Base-by-base conservation (phyloP, 2,888 invertebrate species). In the Synanthedon vespiformis region DNA sequence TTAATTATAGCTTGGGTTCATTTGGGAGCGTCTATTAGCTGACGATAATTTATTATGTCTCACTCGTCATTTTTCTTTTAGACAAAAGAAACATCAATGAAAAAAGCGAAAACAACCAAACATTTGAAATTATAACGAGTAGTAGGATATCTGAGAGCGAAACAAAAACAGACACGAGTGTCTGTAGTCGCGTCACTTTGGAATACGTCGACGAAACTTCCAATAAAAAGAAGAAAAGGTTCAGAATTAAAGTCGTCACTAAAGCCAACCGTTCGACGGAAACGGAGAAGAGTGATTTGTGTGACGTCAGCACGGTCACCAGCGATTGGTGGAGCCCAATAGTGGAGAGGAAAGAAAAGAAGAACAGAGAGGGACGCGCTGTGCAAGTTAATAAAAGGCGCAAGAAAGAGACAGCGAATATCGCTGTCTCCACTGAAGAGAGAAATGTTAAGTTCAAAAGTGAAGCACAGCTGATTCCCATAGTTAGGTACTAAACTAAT, bases 241-340 rank as follows among this genome's bases (percentile, higher is more conserved):
- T 55, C 10, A 61, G 52, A 56, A 48, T 56, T 8, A 56, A 53
- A 4, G 55, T 61, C 1, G 18, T 68, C 0, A 72, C 70, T 0
- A 78, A 72, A 51, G 41, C 62, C 0, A 74, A 77, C 52, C 70
- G 64, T 51, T 65, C 67, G 0, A 77, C 74, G 1, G 40, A 56
- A 0, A 77, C 74, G 0, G 70, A 75, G 0, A 62, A 50, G 40
- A 52, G 61, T 1, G 58, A 18, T 1, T 49, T 66, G 1, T 62
- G 69, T 40, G 70, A 80, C 48, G 70, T 67, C 0, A 75, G 76
- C 41, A 80, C 78, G 0, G 48, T 61, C 0, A 80, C 77, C 0
- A 57, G 64, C 12, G 80, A 80, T 53, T 83, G 81, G 80, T 82
- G 81, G 78, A 80, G 76, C 57, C 80, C 81, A 0, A 59, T 78